Base-by-base conservation (phyloP, 2,113 vertebrate species). In the Ceyx melanurus region DNA sequence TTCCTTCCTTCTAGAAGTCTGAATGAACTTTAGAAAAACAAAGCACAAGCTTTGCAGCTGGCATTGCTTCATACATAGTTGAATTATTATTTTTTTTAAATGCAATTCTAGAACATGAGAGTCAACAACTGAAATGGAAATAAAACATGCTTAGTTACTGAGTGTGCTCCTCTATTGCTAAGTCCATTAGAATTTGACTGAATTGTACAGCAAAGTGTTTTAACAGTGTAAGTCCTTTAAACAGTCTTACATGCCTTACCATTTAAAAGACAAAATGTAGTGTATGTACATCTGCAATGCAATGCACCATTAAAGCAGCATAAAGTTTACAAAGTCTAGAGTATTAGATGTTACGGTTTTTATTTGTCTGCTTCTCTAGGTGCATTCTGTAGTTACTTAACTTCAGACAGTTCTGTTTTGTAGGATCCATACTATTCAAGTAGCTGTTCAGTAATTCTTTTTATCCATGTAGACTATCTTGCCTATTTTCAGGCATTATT, bases 391-490 rank as follows among this genome's bases (percentile, higher is more conserved):
- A 58, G 37, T 71, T 88, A 54, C 61, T 83, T 80, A 89, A 66
- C 56, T 28, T 56, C 46, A 53, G 62, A 68, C 17, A 56, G 2
- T 48, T 88, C 10, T 61, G 8, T 45, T 42, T 25, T 19, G 25
- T 87, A 68, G 20, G 9, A 60, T 90, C 46, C 17, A 11, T 88
- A 56, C 57, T 90, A 46, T 90, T 84, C 40, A 82, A 72, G 74
- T 68, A 74, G 43, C 57, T 89, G 48, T 80, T 92, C 29, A 40
- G n/a, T 90, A 79, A 33, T 84, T 90, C 40, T 89, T 84, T 93
- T 90, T 94, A 45, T 75, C 43, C 40, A 86, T 57, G 66, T 78
- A 51, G 86, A 89, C 45, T 43, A 0, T 77, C 84, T 89, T 93
- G 83, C 70, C 57, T 72, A 31, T 77, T 94, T 89, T 65, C 48